Conservation (phyloP, 2,888 invertebrate species). For the Diaphora mendica region DNA sequence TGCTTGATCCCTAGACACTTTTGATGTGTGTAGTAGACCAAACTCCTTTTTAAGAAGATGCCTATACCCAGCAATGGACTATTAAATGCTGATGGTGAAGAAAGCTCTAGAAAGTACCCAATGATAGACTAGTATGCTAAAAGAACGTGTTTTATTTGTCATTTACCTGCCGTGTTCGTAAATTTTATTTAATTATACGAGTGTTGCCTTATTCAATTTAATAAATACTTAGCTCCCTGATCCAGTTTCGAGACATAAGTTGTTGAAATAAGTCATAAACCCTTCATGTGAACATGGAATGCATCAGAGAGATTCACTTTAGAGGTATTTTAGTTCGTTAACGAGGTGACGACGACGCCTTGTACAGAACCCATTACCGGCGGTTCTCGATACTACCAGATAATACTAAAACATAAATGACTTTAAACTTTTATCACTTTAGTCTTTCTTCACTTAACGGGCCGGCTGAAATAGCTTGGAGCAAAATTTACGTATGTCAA, state of each 20-base stretch:
- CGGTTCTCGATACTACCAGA: slow-evolving; percentile 36
- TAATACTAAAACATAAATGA: slow-evolving; percentile 30
- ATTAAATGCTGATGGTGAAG: too few species aligned
- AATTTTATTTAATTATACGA: neutral
- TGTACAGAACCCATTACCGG: slow-evolving; percentile 20
- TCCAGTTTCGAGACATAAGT: slow-evolving; percentile 10
- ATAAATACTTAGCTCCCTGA: neutral
- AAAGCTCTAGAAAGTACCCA: neutral
- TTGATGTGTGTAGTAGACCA: too few species aligned
- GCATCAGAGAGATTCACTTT: slow-evolving; percentile 56
- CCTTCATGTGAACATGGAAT: slow-evolving; percentile 21
- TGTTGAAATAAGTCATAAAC: slow-evolving; percentile 20
- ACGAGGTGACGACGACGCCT: slow-evolving; percentile 41
- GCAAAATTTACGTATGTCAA: slow-evolving; percentile 1
- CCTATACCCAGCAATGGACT: too few species aligned
- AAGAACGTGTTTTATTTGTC: neutral
- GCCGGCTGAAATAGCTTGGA: slow-evolving; percentile 3
- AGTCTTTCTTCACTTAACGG: slow-evolving; percentile 7
- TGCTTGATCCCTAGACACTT: too few species aligned
- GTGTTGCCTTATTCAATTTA: neutral
- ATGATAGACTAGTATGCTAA: neutral
- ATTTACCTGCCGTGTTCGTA: neutral
- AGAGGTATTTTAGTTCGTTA: slow-evolving; percentile 57
- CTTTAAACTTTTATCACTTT: slow-evolving; percentile 18
- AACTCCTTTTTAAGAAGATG: too few species aligned